A percentile compares a stretch with the other conserved stretches of the same genome.
Evolutionary conservation across 2,113 vertebrate genomes (phyloP).

Genomic region (Notothenia coriiceps): DNA sequence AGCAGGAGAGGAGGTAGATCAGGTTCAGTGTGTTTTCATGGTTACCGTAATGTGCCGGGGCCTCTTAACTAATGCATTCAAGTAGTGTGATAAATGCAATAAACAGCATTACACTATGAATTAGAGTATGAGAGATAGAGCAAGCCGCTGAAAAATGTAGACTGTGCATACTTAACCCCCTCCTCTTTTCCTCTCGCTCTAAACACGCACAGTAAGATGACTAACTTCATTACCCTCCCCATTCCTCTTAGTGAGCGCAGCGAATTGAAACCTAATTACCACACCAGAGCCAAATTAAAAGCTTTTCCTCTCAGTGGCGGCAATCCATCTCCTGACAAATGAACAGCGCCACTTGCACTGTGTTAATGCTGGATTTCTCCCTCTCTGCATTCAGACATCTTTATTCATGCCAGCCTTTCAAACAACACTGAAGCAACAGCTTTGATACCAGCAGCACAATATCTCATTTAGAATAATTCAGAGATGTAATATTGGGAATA

Average conservation of each 20-base stretch:
- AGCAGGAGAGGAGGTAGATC: slow-evolving; percentile 74
- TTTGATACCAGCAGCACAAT: slow-evolving; percentile 46
- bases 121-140: slow-evolving; percentile 68
- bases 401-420: slow-evolving; percentile 62
- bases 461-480: slow-evolving; percentile 38
- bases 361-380: slow-evolving; percentile 53
- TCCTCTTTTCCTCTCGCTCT: slow-evolving; percentile 50
- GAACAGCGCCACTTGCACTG: slow-evolving; percentile 66
- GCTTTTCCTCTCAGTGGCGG: slow-evolving; percentile 80
- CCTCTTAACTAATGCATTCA: slow-evolving; percentile 87
- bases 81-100: slow-evolving; percentile 77
- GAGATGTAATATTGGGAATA: slow-evolving; percentile 24
- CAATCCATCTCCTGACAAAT: slow-evolving; percentile 80
- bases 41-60: slow-evolving; percentile 89
- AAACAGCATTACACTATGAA: slow-evolving; percentile 83
- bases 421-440: slow-evolving; percentile 50
- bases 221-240: slow-evolving; percentile 82
- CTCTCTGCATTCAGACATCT: slow-evolving; percentile 50
- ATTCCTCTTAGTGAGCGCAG: slow-evolving; percentile 79
- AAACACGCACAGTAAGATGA: slow-evolving; percentile 73
- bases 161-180: slow-evolving; percentile 65
- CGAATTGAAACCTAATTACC: slow-evolving; percentile 84
- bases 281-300: slow-evolving; percentile 84
- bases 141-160: slow-evolving; percentile 66
- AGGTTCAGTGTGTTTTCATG: slow-evolving; percentile 89